Evolutionary conservation across 2,113 vertebrate species (phyloP).

Genomic region (Gracilinanus agilis): DNA sequence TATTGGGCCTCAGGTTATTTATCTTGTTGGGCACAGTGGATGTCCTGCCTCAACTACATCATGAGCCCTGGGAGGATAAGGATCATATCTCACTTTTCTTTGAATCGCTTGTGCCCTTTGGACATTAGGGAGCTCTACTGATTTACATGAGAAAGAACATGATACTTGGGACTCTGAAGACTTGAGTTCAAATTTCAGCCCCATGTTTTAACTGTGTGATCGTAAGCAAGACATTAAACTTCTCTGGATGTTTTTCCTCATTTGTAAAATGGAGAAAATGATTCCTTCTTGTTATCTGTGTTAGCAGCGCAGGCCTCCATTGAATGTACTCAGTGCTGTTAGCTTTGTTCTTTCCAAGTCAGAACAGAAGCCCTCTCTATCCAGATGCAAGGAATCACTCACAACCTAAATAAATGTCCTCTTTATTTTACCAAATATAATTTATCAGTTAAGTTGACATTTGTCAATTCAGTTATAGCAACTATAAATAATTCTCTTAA

Average conservation of each 20-base stretch:
- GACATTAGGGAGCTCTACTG: background rate
- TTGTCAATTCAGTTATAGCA: constrained; percentile 85
- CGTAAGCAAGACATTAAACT: background rate
- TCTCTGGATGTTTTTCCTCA: background rate
- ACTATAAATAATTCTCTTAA: constrained; percentile 88
- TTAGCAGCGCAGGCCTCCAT: background rate
- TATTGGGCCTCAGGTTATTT: constrained; percentile 1
- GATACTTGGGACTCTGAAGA: background rate
- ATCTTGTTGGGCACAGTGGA: background rate
- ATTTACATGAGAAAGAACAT: background rate
- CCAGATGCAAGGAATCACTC: constrained; percentile 37
- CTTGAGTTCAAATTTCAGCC: background rate
- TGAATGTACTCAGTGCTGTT: background rate
- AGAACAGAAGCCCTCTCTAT: background rate
- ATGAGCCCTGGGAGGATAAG: background rate
- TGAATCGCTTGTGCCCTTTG: background rate
- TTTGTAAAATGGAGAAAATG: background rate
- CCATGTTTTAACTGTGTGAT: background rate
- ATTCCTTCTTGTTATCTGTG: background rate
- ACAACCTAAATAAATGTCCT: constrained; percentile 86
- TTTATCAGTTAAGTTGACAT: constrained; percentile 86
- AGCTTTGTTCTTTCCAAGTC: background rate
- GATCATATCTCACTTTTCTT: background rate
- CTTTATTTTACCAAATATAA: constrained; percentile 91
- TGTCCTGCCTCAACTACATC: background rate